phyloP scores from a whole-genome alignment of 2,888 invertebrate genomes.

The Hypselothyrea guttata region DNA sequence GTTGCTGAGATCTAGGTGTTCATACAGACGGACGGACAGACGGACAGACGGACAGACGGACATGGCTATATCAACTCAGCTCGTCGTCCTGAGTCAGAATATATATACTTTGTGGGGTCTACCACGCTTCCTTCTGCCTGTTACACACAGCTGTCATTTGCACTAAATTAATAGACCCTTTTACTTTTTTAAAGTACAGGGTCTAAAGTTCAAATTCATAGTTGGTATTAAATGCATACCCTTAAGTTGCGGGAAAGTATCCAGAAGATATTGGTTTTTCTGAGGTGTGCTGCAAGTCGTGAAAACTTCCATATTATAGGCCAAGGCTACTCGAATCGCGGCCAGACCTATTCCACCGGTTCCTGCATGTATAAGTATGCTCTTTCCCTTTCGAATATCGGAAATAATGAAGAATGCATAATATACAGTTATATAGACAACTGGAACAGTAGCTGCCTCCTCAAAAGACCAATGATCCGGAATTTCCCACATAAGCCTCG shows the following conservation, averaged over 20 bases:
- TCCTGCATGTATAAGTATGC: slow-evolving; percentile 84
- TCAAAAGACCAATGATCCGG: slow-evolving; percentile 88
- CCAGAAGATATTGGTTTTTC: slow-evolving; percentile 86
- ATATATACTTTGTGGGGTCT: no score
- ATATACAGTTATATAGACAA: slow-evolving; percentile 88
- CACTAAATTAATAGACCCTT: no score
- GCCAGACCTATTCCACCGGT: slow-evolving; percentile 90
- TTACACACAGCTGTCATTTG: no score
- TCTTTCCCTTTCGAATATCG: slow-evolving; percentile 80
- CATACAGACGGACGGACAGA: no score
- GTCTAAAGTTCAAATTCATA: no score
- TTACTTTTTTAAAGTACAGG: no score
- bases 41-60: no score
- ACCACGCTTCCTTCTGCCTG: no score
- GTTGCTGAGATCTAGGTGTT: no score
- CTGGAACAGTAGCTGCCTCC: slow-evolving; percentile 90
- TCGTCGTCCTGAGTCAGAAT: no score
- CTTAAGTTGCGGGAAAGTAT: slow-evolving; percentile 83
- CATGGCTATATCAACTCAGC: no score
- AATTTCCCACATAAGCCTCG: slow-evolving; percentile 84
- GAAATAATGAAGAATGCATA: slow-evolving; percentile 82
- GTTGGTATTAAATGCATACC: slow-evolving; percentile 80
- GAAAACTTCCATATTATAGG: slow-evolving; percentile 86
- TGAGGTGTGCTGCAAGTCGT: slow-evolving; percentile 88
- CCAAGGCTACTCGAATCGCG: slow-evolving; percentile 88